Percentiles rank a stretch among this genome's conserved stretches.
Evolutionary conservation across 1,140 invertebrate species (phyloP).

Genomic region (honey bee (Apis mellifera)): Amel_HAv3.1 CM009931.2:14851001-14851500

Average conservation of each 20-base stretch:
- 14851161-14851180: neutral
- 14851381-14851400: too few relatives aligned
- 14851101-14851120: neutral
- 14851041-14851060: neutral
- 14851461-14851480: neutral
- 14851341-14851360: too few relatives aligned
- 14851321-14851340: too few relatives aligned
- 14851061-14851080: neutral
- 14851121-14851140: neutral
- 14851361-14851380: too few relatives aligned
- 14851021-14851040: neutral
- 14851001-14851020: constrained; percentile 33
- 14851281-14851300: neutral
- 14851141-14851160: too few relatives aligned
- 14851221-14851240: neutral
- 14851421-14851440: neutral
- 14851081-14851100: neutral
- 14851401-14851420: neutral
- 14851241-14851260: constrained; percentile 1
- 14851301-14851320: neutral
- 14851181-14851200: neutral
- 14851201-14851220: neutral
- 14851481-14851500: neutral
- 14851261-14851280: neutral
- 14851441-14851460: neutral